A percentile compares a stretch with the other conserved stretches of the same genome.
These are phyloP conservation scores for Anarsia innoxiella DNA, from an alignment of 2,888 invertebrate genomes.

Conservation along the genomic window DNA sequence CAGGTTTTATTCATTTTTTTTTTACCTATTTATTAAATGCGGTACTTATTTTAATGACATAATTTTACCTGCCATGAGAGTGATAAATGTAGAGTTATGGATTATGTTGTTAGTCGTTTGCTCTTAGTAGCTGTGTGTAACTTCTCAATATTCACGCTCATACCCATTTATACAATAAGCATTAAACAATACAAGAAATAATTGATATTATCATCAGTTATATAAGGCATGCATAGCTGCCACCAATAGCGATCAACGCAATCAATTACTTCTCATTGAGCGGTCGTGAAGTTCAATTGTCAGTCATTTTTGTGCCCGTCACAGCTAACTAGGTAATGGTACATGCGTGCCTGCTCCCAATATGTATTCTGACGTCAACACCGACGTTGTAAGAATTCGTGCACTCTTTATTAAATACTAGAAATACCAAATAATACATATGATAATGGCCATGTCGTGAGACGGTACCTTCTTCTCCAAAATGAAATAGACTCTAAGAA, in stretches of 20 bases:
- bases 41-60: no score
- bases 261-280: conserved; percentile 68
- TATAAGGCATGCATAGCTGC: conserved; percentile 40
- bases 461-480: no score
- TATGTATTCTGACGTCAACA: conserved; percentile 12
- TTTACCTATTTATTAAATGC: no score
- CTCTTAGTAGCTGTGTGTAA: no score
- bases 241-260: conserved; percentile 46
- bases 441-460: no score
- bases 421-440: no score
- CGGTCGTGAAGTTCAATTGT: conserved; percentile 55
- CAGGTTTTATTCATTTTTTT: no score
- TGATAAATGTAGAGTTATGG: no score
- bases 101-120: no score
- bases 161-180: conserved; percentile 30
- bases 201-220: conserved; percentile 38
- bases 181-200: conserved; percentile 25
- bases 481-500: no score
- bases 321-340: conserved; percentile 32
- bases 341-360: conserved; percentile 16
- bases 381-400: conserved; percentile 8
- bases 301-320: conserved; percentile 44
- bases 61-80: no score
- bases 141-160: no score
- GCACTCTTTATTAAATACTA: conserved; percentile 6